Percentiles rank a stretch among this genome's conserved stretches.
Evolutionary conservation across 2,888 invertebrate genomes (phyloP).

Genomic region (Cheilosia urbana): DNA sequence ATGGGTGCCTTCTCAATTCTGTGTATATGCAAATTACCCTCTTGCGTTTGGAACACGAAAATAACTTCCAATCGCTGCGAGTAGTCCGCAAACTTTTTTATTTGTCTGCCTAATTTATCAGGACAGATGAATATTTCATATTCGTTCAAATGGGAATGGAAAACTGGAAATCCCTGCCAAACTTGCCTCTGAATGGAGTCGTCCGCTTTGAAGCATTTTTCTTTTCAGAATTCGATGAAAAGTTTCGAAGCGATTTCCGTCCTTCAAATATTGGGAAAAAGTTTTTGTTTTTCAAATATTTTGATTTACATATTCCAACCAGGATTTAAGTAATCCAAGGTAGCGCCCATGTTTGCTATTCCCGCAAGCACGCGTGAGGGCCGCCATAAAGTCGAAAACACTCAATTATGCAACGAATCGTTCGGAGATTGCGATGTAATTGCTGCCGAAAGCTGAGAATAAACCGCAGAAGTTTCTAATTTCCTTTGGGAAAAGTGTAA

Average conservation of each 20-base stretch:
- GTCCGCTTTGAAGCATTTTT: neutral
- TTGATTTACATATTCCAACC: too few relatives aligned
- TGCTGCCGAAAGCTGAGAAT: neutral
- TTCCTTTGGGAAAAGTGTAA: conserved; percentile 7
- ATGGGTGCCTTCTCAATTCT: neutral
- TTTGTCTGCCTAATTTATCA: neutral
- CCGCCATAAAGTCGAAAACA: too few relatives aligned
- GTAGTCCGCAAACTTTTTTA: neutral
- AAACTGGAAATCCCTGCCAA: too few relatives aligned
- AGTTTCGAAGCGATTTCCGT: neutral
- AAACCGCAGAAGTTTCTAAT: neutral
- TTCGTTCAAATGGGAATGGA: neutral
- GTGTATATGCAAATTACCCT: neutral
- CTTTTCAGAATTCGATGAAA: neutral
- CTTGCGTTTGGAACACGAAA: neutral
- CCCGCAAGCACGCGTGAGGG: too few relatives aligned
- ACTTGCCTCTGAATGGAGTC: neutral
- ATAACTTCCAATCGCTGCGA: neutral
- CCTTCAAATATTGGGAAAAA: too few relatives aligned
- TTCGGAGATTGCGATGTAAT: conserved; percentile 6
- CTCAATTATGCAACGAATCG: neutral
- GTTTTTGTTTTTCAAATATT: too few relatives aligned
- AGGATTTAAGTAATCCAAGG: too few relatives aligned
- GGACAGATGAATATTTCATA: conserved; percentile 1
- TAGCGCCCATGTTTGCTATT: too few relatives aligned